These are phyloP conservation scores for Caenorhabditis wallacei DNA, from an alignment of 2,888 invertebrate genomes.

Conservation along the genomic window DNA sequence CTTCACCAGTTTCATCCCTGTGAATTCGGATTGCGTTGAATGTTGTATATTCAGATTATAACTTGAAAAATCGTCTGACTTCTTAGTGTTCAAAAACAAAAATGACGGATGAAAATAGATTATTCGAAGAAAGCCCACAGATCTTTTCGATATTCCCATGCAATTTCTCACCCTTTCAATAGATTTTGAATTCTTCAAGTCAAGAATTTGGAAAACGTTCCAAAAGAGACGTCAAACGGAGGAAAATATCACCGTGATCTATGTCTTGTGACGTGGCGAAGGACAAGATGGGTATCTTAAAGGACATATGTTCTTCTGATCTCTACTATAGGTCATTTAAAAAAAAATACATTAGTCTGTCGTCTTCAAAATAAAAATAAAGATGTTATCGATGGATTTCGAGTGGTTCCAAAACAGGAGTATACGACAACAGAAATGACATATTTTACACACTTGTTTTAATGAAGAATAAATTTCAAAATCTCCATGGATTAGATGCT, in stretches of 20 bases:
- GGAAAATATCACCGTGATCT: background rate
- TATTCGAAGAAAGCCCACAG: background rate
- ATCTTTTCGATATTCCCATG: background rate
- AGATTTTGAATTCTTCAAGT: conserved; percentile 1
- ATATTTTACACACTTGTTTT: too few species aligned
- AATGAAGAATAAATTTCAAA: too few species aligned
- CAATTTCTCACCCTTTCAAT: conserved; percentile 6
- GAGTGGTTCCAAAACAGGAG: too few species aligned
- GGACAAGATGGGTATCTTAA: conserved; percentile 3
- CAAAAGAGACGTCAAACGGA: background rate
- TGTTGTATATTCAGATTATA: background rate
- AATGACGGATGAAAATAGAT: conserved; percentile 1
- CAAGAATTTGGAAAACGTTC: background rate
- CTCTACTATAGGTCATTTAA: background rate
- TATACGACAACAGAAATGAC: too few species aligned
- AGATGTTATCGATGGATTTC: background rate
- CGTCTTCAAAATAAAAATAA: background rate
- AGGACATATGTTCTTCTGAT: background rate
- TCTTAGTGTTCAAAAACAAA: background rate
- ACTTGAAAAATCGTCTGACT: background rate
- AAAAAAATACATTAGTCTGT: background rate
- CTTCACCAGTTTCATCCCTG: background rate
- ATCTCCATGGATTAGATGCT: too few species aligned
- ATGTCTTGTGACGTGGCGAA: conserved; percentile 7
- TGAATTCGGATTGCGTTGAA: background rate